phyloP scores from a whole-genome alignment of 2,797 vertebrate species.

The Petrocephalus schoutedeni region DNA sequence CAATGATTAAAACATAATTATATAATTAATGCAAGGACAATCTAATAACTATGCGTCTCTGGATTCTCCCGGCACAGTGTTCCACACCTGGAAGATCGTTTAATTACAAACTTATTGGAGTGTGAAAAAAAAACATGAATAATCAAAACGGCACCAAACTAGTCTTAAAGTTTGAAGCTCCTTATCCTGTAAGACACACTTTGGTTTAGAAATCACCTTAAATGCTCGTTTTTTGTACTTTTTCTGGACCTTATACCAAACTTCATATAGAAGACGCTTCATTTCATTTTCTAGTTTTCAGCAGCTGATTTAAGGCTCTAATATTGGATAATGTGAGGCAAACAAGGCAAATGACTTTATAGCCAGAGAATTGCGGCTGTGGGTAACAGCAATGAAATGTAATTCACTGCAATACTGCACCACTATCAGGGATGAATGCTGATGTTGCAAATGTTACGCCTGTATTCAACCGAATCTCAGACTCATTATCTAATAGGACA shows the following conservation, averaged over 20 bases:
- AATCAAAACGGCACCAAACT: background rate
- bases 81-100: background rate
- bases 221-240: background rate
- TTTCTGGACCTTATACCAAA: background rate
- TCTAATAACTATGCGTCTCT: background rate
- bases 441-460: slow-evolving; percentile 6
- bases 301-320: slow-evolving; percentile 15
- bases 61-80: background rate
- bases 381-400: slow-evolving; percentile 8
- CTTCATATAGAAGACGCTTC: background rate
- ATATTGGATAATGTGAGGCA: slow-evolving; percentile 15
- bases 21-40: background rate
- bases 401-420: slow-evolving; percentile 12
- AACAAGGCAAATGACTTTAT: slow-evolving; percentile 10
- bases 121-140: background rate
- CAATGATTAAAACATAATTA: background rate
- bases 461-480: slow-evolving; percentile 1
- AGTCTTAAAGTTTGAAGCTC: background rate
- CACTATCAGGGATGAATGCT: slow-evolving; percentile 6
- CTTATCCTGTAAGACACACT: background rate
- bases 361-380: background rate
- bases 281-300: background rate
- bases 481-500: slow-evolving; percentile 8
- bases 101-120: background rate
- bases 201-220: background rate